Evolutionary conservation across 2,797 vertebrate species (phyloP).

Genomic region (Smutsia gigantea): DNA sequence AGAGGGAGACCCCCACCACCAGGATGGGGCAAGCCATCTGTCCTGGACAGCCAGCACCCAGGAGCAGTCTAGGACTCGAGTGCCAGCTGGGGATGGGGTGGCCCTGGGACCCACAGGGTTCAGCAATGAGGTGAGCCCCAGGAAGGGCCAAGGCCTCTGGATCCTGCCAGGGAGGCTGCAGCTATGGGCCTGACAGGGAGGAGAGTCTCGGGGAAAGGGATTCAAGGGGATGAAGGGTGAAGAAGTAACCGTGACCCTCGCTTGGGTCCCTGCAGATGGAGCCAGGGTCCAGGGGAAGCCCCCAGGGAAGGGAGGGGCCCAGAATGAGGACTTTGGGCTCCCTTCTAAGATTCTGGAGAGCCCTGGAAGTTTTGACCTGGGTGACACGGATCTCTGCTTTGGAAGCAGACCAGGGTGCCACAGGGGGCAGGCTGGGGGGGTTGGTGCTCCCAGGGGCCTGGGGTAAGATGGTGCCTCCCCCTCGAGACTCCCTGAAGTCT

Average conservation of each 20-base stretch:
- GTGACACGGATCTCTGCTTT: neutral
- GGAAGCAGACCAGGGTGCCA: neutral
- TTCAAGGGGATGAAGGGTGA: neutral
- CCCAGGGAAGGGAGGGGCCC: neutral
- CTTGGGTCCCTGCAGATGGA: neutral
- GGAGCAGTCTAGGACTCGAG: neutral
- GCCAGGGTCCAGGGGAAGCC: neutral
- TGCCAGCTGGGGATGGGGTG: neutral
- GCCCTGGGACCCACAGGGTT: neutral
- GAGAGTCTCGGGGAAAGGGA: neutral
- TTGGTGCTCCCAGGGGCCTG: neutral
- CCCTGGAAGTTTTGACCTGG: neutral
- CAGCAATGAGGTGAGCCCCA: neutral
- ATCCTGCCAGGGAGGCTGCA: neutral
- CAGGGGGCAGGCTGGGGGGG: neutral
- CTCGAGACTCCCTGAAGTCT: neutral
- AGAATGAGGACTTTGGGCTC: neutral
- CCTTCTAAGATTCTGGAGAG: neutral
- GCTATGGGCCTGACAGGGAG: neutral
- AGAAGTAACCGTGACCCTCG: neutral
- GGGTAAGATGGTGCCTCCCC: neutral
- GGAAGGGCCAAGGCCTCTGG: neutral
- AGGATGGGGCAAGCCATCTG: neutral
- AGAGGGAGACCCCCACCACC: neutral
- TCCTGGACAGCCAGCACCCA: neutral